Conservation (phyloP, 2,888 invertebrate species). For the Drosophila mulleri region DNA sequence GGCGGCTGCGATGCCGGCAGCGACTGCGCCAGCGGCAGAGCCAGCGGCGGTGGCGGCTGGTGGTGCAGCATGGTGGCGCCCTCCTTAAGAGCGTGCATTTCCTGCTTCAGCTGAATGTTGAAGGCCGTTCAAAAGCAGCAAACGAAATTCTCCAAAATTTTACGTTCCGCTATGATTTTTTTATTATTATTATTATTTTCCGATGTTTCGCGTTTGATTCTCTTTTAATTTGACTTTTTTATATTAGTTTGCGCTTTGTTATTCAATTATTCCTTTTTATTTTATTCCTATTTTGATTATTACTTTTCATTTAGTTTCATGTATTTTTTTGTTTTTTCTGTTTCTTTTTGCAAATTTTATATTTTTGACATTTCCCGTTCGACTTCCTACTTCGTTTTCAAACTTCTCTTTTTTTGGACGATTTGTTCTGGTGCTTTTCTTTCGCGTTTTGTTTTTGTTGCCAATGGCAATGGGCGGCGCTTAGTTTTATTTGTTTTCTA, state of each 20-base stretch:
- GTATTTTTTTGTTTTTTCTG: background rate
- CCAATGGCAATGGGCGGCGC: slow-evolving; percentile 70
- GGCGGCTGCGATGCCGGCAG: slow-evolving; percentile 38
- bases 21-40: slow-evolving; percentile 36
- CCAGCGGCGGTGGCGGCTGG: slow-evolving; percentile 55
- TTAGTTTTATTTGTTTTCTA: slow-evolving; percentile 26
- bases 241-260: background rate
- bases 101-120: slow-evolving; percentile 77
- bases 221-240: background rate
- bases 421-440: background rate
- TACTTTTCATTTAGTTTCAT: background rate
- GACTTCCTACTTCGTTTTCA: slow-evolving; percentile 10
- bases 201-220: background rate
- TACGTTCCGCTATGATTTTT: background rate
- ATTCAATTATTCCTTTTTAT: background rate
- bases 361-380: slow-evolving; percentile 13
- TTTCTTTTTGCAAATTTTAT: background rate
- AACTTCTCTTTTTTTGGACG: slow-evolving; percentile 16
- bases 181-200: background rate
- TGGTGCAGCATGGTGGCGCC: slow-evolving; percentile 82
- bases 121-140: slow-evolving; percentile 32
- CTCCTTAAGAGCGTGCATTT: slow-evolving; percentile 80
- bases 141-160: background rate
- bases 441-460: slow-evolving; percentile 55
- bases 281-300: background rate